A percentile compares a stretch with the other conserved stretches of the same genome.
Evolutionary conservation across 2,888 invertebrate species (phyloP).

Genomic region (Microplitis deprimator): DNA sequence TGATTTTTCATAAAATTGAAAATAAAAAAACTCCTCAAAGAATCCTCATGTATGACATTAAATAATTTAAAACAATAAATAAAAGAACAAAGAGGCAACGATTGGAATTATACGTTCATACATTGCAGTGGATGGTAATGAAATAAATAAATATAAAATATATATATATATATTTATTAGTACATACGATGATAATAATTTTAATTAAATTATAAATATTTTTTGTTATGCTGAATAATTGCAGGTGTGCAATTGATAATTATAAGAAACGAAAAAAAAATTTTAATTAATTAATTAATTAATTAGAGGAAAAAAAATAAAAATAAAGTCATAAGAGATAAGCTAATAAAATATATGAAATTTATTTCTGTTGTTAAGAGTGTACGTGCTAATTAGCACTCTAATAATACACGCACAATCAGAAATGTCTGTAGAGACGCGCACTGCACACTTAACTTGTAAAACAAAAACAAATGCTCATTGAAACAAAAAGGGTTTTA

Average conservation of each 20-base stretch:
- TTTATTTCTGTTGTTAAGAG: conserved; percentile 20
- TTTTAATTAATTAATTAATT: conserved; percentile 29
- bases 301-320: neutral
- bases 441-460: conserved; percentile 34
- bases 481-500: conserved; percentile 40
- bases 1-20: conserved; percentile 15
- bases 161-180: conserved; percentile 10
- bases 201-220: conserved; percentile 23
- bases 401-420: conserved; percentile 38
- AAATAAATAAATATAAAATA: conserved; percentile 8
- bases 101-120: conserved; percentile 4
- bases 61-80: neutral
- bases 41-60: neutral
- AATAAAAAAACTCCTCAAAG: neutral
- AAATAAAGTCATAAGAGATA: conserved; percentile 9
- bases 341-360: neutral
- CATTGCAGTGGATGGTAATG: neutral
- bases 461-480: conserved; percentile 32
- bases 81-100: conserved; percentile 14
- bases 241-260: neutral
- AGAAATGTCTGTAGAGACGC: conserved; percentile 37
- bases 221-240: conserved; percentile 21
- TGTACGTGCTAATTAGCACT: conserved; percentile 49
- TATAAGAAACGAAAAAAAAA: conserved; percentile 20
- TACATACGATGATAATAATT: conserved; percentile 5